A percentile compares a stretch with the other conserved stretches of the same genome.
phyloP scores from a whole-genome alignment of 2,797 vertebrate species.

The Moxostoma hubbsi region DNA sequence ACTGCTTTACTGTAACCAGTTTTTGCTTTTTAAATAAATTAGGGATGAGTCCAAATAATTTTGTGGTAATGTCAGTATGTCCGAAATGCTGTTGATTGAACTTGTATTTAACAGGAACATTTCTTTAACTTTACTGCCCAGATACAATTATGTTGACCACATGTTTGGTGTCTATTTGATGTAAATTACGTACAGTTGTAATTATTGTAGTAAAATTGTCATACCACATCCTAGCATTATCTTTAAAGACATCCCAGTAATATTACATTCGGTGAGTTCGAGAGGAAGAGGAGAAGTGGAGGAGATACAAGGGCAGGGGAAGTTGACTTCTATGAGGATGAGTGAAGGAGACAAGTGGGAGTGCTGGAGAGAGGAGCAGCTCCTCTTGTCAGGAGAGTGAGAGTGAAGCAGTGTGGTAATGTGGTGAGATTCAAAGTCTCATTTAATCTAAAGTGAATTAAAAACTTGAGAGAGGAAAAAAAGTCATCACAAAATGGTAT shows the following conservation, averaged over 20 bases:
- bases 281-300: neutral
- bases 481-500: slow-evolving; percentile 73
- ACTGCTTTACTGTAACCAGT: neutral
- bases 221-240: neutral
- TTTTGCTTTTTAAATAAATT: neutral
- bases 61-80: neutral
- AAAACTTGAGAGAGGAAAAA: slow-evolving; percentile 68
- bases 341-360: slow-evolving; percentile 44
- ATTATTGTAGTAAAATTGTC: no score
- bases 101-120: neutral
- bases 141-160: no score
- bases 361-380: slow-evolving; percentile 44
- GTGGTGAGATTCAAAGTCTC: slow-evolving; percentile 58
- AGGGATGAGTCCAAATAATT: neutral
- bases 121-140: neutral
- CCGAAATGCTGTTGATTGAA: neutral
- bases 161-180: neutral
- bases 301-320: slow-evolving; percentile 11
- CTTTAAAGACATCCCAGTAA: slow-evolving; percentile 7
- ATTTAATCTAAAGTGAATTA: slow-evolving; percentile 72
- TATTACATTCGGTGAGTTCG: neutral
- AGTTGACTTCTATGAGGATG: slow-evolving; percentile 26
- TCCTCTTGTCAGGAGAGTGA: slow-evolving; percentile 49
- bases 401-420: slow-evolving; percentile 35
- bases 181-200: neutral